Evolutionary conservation across 2,888 invertebrate genomes (phyloP).

Genomic region (Rhingia rostrata): DNA sequence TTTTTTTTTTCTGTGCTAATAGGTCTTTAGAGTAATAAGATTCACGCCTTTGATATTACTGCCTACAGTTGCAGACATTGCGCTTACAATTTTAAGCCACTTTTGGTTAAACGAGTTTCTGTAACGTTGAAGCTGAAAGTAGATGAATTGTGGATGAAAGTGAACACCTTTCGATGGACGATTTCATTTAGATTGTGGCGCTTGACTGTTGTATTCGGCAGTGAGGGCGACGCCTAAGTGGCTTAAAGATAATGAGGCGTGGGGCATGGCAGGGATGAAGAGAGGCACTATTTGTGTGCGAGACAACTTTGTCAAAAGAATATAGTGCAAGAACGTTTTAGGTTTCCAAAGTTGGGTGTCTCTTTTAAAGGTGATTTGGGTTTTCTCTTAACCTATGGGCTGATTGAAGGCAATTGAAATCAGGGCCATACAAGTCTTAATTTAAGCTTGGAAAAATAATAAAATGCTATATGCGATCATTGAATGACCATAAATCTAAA

Average conservation of each 20-base stretch:
- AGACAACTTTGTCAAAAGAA: not conserved
- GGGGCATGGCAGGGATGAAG: not conserved
- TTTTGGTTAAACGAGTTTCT: constrained; percentile 16
- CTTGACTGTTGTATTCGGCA: not conserved
- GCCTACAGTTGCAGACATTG: not conserved
- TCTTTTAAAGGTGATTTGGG: too few relatives aligned
- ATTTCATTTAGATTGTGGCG: constrained; percentile 19
- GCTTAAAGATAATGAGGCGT: constrained; percentile 6
- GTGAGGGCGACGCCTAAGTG: not conserved
- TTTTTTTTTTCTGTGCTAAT: constrained; percentile 7
- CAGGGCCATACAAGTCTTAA: too few relatives aligned
- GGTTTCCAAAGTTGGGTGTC: too few relatives aligned
- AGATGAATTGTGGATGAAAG: not conserved
- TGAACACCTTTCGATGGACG: constrained; percentile 12
- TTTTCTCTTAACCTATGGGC: too few relatives aligned
- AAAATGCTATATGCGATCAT: too few relatives aligned
- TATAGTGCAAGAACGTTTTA: not conserved
- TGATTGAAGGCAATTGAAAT: too few relatives aligned
- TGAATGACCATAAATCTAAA: too few relatives aligned
- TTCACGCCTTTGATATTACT: constrained; percentile 5
- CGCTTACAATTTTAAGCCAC: constrained; percentile 17
- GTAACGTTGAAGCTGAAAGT: not conserved
- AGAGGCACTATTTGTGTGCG: not conserved
- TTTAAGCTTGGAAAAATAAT: too few relatives aligned
- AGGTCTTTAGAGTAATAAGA: constrained; percentile 30